phyloP scores from a whole-genome alignment of 2,888 invertebrate genomes.

The Drosophila cyrtoloma region DNA sequence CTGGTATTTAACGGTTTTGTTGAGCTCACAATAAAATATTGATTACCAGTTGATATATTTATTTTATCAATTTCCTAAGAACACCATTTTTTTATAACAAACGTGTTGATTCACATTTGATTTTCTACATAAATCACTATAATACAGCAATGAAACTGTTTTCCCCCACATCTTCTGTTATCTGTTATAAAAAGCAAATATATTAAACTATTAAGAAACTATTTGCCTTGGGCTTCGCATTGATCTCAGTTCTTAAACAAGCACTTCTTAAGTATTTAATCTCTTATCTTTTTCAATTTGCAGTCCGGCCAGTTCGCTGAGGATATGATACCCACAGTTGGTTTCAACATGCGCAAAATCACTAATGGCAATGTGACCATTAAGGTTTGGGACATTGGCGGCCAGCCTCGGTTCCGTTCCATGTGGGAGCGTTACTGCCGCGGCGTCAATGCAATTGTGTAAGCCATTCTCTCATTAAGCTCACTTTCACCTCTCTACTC shows the following conservation, averaged over 20 bases:
- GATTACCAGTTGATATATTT: neutral
- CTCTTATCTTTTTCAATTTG: neutral
- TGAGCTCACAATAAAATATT: neutral
- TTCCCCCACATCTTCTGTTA: neutral
- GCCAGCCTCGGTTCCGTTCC: constrained; percentile 99
- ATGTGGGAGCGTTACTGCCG: constrained; percentile 99
- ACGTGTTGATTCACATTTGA: neutral
- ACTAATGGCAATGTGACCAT: constrained; percentile 99
- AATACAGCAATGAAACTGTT: neutral
- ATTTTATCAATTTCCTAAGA: neutral
- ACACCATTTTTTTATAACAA: neutral
- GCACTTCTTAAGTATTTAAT: neutral
- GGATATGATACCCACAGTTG: constrained; percentile 99
- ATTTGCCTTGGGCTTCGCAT: neutral
- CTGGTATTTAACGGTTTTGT: neutral
- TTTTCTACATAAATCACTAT: neutral
- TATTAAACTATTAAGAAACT: neutral
- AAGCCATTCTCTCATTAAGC: constrained; percentile 84
- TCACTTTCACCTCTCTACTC: neutral
- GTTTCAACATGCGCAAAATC: constrained; percentile 99
- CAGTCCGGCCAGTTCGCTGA: constrained; percentile 99
- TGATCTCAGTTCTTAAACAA: neutral
- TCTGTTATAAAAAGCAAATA: neutral
- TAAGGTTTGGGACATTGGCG: constrained; percentile 98
- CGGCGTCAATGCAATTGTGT: constrained; percentile 99